Evolutionary conservation across 2,797 vertebrate species (phyloP).

Genomic region (Sternarchorhynchus goeldii): DNA sequence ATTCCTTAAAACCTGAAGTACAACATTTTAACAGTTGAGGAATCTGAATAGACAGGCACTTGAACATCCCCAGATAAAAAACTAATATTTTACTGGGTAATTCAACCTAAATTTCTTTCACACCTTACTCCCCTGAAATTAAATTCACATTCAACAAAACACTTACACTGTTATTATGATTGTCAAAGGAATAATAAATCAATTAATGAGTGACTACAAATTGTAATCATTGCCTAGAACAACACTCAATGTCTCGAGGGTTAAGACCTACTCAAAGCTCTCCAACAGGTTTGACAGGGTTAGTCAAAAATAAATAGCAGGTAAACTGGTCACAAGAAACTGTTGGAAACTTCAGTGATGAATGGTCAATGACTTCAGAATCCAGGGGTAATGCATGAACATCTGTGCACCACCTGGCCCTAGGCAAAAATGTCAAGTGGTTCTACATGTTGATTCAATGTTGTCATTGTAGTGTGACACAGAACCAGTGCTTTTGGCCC

Average conservation of each 20-base stretch:
- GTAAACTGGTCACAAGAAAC: slow-evolving; percentile 49
- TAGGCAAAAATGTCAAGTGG: not conserved
- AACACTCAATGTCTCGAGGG: slow-evolving; percentile 39
- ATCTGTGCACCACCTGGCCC: not conserved
- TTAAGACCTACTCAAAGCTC: slow-evolving; percentile 49
- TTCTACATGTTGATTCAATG: not conserved
- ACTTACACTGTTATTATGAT: not conserved
- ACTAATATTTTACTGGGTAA: not conserved
- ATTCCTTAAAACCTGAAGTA: too few relatives aligned
- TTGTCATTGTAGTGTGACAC: not conserved
- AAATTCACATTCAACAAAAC: not conserved
- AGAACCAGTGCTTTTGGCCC: not conserved
- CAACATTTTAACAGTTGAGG: too few relatives aligned
- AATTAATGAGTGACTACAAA: not conserved
- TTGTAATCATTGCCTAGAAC: slow-evolving; percentile 26
- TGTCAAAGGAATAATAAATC: not conserved
- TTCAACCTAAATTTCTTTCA: not conserved
- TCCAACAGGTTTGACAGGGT: slow-evolving; percentile 72
- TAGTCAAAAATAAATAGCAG: slow-evolving; percentile 38
- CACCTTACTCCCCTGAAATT: not conserved
- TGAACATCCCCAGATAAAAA: too few relatives aligned
- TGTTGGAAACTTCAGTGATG: slow-evolving; percentile 23
- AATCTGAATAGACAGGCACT: too few relatives aligned
- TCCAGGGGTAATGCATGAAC: slow-evolving; percentile 10
- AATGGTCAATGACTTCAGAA: not conserved